phyloP scores from a whole-genome alignment of 1,140 invertebrate genomes.

The Drosophila yakuba region DNA sequence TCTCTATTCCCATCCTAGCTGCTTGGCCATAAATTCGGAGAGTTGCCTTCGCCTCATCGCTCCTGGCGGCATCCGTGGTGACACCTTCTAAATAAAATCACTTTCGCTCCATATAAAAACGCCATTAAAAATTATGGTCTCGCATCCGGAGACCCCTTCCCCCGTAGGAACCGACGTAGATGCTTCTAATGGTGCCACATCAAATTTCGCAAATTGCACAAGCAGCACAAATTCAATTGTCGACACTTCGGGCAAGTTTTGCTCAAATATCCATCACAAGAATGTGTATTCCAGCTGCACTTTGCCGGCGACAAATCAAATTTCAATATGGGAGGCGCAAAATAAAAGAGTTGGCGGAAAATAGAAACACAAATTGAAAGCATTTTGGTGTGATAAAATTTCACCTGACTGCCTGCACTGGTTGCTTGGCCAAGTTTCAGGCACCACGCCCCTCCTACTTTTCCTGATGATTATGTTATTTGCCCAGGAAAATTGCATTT shows the following conservation, averaged over 20 bases:
- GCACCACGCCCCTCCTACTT: slow-evolving; percentile 3
- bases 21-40: neutral
- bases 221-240: slow-evolving; percentile 62
- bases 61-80: neutral
- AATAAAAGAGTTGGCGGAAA: slow-evolving; percentile 38
- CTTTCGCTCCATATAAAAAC: slow-evolving; percentile 72
- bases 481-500: slow-evolving; percentile 79
- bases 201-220: slow-evolving; percentile 59
- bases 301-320: slow-evolving; percentile 69
- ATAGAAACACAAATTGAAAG: slow-evolving; percentile 63
- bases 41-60: slow-evolving; percentile 3
- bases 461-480: slow-evolving; percentile 74
- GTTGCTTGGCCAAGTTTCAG: slow-evolving; percentile 13
- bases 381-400: slow-evolving; percentile 50
- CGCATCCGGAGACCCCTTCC: neutral
- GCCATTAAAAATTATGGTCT: slow-evolving; percentile 78
- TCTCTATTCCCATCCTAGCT: no score
- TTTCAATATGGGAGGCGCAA: slow-evolving; percentile 64
- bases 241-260: slow-evolving; percentile 69
- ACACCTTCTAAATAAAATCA: slow-evolving; percentile 64
- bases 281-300: slow-evolving; percentile 65
- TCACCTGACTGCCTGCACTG: slow-evolving; percentile 40
- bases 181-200: slow-evolving; percentile 60
- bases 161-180: slow-evolving; percentile 21
- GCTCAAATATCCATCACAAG: slow-evolving; percentile 66